Conservation (phyloP, 2,888 invertebrate genomes). For the Drosophila imparisetae region DNA sequence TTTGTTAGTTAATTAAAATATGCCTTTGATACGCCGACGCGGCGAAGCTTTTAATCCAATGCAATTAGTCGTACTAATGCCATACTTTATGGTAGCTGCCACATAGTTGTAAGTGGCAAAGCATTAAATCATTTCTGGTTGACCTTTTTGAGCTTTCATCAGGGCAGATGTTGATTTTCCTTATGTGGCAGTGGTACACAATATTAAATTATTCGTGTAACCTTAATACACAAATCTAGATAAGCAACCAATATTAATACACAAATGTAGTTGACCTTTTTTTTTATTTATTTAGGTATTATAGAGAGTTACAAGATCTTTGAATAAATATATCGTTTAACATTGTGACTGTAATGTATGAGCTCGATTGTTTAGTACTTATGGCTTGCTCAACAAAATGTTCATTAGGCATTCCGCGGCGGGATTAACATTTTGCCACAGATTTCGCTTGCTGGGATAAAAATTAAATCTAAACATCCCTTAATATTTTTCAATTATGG, state of each 20-base stretch:
- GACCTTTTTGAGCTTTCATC: slow-evolving; percentile 50
- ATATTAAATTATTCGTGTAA: slow-evolving; percentile 21
- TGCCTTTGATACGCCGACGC: slow-evolving; percentile 68
- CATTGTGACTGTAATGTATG: background rate
- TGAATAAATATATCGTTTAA: background rate
- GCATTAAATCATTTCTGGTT: slow-evolving; percentile 63
- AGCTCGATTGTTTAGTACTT: background rate
- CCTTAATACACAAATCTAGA: slow-evolving; percentile 4
- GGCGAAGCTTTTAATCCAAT: slow-evolving; percentile 66
- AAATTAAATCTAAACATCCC: background rate
- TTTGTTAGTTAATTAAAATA: slow-evolving; percentile 69
- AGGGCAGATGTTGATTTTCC: slow-evolving; percentile 31
- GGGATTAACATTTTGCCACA: background rate
- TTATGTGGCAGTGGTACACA: background rate
- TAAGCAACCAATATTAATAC: background rate
- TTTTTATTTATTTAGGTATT: background rate
- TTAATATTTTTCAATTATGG: background rate
- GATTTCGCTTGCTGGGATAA: background rate
- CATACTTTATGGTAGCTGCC: slow-evolving; percentile 35
- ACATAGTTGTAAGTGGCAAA: slow-evolving; percentile 23
- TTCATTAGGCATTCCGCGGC: background rate
- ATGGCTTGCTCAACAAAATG: background rate
- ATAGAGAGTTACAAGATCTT: background rate
- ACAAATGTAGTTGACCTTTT: background rate
- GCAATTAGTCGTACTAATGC: slow-evolving; percentile 69